phyloP scores from a whole-genome alignment of 2,888 invertebrate genomes.

The Boloria selene region DNA sequence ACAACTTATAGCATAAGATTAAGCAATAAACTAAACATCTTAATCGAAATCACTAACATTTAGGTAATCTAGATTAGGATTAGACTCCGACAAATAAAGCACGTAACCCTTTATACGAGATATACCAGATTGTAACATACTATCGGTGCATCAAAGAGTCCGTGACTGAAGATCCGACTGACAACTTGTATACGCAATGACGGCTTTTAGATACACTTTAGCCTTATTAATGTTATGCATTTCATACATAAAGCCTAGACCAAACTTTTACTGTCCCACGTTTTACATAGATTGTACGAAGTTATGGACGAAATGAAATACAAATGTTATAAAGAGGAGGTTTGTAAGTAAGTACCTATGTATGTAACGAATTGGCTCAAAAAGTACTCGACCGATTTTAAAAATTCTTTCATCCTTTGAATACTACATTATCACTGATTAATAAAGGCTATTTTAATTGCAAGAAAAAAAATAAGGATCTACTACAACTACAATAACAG shows the following conservation, averaged over 20 bases:
- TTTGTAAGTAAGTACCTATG: too few relatives aligned
- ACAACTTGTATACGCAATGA: constrained; percentile 23
- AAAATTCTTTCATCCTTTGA: too few relatives aligned
- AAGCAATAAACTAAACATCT: background rate
- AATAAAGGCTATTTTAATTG: too few relatives aligned
- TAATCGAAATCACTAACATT: background rate
- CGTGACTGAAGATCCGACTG: constrained; percentile 30
- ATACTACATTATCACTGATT: too few relatives aligned
- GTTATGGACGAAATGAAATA: too few relatives aligned
- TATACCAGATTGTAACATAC: constrained; percentile 29
- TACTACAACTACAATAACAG: too few relatives aligned
- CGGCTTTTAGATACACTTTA: constrained; percentile 12
- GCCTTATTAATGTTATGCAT: constrained; percentile 10
- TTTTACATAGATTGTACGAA: too few relatives aligned
- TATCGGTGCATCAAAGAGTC: constrained; percentile 34
- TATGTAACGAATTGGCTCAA: too few relatives aligned
- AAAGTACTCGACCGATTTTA: too few relatives aligned
- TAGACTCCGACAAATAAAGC: constrained; percentile 20
- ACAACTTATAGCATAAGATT: background rate
- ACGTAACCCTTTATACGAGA: constrained; percentile 29
- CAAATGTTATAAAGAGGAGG: too few relatives aligned
- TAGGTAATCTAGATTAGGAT: constrained; percentile 17
- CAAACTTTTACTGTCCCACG: background rate
- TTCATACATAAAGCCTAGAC: background rate
- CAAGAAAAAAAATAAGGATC: too few relatives aligned